Percentiles rank a stretch among this genome's conserved stretches.
These are phyloP conservation scores for Amphibalanus amphitrite DNA, from an alignment of 1,140 invertebrate species.

Conservation along the genomic window DNA sequence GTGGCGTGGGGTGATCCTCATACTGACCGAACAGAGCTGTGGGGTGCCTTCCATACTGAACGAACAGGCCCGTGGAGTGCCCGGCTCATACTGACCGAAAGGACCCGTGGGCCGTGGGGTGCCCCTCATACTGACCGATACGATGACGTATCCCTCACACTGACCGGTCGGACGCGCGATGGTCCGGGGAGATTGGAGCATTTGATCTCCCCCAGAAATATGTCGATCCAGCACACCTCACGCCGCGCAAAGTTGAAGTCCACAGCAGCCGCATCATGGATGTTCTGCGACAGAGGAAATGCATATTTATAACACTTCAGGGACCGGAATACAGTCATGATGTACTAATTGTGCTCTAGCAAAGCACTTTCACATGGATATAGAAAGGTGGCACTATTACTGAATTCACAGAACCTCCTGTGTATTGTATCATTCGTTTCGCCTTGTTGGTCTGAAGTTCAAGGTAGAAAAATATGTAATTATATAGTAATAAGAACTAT, in stretches of 20 bases:
- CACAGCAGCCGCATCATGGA: constrained; percentile 63
- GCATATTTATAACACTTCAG: constrained; percentile 12
- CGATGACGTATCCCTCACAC: not conserved
- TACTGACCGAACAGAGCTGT: not conserved
- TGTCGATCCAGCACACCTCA: constrained; percentile 77
- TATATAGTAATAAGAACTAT: too few relatives aligned
- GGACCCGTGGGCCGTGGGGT: too few relatives aligned
- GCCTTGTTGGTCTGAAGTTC: too few relatives aligned
- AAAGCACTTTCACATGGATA: too few relatives aligned
- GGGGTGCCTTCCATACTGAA: not conserved
- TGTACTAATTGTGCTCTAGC: too few relatives aligned
- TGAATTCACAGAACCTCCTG: too few relatives aligned
- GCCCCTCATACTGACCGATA: not conserved
- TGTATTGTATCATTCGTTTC: too few relatives aligned
- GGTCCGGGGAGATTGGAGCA: constrained; percentile 54
- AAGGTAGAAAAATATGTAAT: too few relatives aligned
- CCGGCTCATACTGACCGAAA: not conserved
- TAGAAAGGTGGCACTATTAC: too few relatives aligned
- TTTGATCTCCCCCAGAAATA: constrained; percentile 61
- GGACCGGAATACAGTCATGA: too few relatives aligned
- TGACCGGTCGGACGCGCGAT: not conserved
- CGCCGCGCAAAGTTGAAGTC: constrained; percentile 66
- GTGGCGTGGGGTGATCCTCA: not conserved
- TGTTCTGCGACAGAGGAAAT: constrained; percentile 31
- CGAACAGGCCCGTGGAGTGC: not conserved